Evolutionary conservation across 2,888 invertebrate genomes (phyloP).

Genomic region (Plagodis pulveraria): DNA sequence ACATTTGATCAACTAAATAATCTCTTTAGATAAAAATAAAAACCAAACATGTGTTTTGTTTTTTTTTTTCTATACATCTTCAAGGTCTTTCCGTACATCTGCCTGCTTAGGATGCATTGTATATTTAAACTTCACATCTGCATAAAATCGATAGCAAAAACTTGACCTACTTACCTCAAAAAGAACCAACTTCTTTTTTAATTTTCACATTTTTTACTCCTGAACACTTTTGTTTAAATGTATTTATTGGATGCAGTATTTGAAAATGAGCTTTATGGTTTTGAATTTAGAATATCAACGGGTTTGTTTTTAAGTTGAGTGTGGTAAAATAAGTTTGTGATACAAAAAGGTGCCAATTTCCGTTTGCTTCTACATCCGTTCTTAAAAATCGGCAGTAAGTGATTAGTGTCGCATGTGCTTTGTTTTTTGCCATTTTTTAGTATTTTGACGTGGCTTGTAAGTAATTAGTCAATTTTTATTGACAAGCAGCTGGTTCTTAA

Average conservation of each 20-base stretch:
- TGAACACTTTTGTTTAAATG: slow-evolving; percentile 15
- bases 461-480: slow-evolving; percentile 69
- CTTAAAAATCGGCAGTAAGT: slow-evolving; percentile 76
- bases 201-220: slow-evolving; percentile 37
- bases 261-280: slow-evolving; percentile 39
- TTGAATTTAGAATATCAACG: slow-evolving; percentile 30
- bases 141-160: slow-evolving; percentile 83
- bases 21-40: slow-evolving; percentile 51
- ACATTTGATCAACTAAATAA: slow-evolving; percentile 26
- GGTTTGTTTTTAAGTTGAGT: slow-evolving; percentile 13
- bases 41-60: slow-evolving; percentile 56
- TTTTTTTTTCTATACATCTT: slow-evolving; percentile 72
- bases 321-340: slow-evolving; percentile 34
- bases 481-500: slow-evolving; percentile 67
- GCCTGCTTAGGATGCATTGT: slow-evolving; percentile 65
- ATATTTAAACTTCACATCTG: slow-evolving; percentile 75
- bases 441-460: slow-evolving; percentile 60
- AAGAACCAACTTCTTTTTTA: slow-evolving; percentile 40
- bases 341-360: slow-evolving; percentile 82
- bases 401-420: slow-evolving; percentile 76
- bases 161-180: slow-evolving; percentile 65
- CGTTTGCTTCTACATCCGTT: slow-evolving; percentile 79
- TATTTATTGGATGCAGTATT: slow-evolving; percentile 8
- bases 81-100: slow-evolving; percentile 77
- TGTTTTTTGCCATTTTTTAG: slow-evolving; percentile 72